These are phyloP conservation scores for Percopsis omiscomaycus DNA, from an alignment of 2,797 vertebrate genomes.

Conservation along the genomic window DNA sequence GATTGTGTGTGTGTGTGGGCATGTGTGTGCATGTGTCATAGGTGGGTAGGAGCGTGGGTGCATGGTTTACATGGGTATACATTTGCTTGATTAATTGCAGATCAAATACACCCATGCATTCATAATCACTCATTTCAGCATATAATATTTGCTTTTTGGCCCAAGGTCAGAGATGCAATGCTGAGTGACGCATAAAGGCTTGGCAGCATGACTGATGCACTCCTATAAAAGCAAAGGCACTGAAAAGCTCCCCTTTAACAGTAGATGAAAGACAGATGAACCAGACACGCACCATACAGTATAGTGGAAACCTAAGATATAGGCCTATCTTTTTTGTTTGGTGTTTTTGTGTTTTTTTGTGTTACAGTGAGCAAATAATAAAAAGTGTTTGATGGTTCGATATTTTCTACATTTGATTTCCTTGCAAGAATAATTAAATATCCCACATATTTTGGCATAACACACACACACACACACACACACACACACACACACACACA, in stretches of 20 bases:
- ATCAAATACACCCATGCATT: conserved; percentile 1
- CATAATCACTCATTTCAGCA: conserved; percentile 26
- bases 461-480: background rate
- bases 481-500: background rate
- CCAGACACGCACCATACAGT: background rate
- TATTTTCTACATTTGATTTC: background rate
- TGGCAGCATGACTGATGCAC: conserved; percentile 9
- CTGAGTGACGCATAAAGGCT: conserved; percentile 20
- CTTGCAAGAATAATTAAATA: background rate
- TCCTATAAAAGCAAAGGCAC: conserved; percentile 23
- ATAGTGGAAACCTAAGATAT: background rate
- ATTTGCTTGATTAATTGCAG: background rate
- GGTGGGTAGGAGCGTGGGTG: background rate
- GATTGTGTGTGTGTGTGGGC: background rate
- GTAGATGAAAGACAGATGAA: conserved; percentile 15
- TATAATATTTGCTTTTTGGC: conserved; percentile 11
- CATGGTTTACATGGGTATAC: background rate
- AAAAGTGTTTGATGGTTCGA: background rate
- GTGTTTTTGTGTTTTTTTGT: background rate
- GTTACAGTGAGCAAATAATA: background rate
- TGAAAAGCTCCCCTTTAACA: background rate
- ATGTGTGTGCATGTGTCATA: conserved; percentile 1
- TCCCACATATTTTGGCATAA: background rate
- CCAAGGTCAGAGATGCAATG: background rate
- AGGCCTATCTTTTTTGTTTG: background rate